These are phyloP conservation scores for Leptinotarsa lineolata DNA, from an alignment of 1,140 invertebrate species.

Conservation along the genomic window DNA sequence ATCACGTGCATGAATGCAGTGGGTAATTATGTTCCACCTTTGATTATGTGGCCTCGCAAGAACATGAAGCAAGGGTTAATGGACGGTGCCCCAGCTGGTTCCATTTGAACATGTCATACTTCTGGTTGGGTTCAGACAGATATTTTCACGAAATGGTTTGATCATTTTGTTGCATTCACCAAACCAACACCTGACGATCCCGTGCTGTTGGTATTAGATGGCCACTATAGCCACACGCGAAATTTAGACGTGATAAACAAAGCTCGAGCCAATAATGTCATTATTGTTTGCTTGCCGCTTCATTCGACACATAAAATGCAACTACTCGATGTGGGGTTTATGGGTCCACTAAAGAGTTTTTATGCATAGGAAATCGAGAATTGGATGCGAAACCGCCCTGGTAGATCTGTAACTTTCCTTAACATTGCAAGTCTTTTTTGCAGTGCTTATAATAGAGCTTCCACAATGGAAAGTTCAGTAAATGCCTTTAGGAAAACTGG, in stretches of 20 bases:
- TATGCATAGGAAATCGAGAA: too few species aligned
- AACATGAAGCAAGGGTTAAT: background rate
- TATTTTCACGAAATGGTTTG: slow-evolving; percentile 39
- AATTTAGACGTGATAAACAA: slow-evolving; percentile 22
- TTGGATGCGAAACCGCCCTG: too few species aligned
- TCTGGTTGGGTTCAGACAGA: slow-evolving; percentile 39
- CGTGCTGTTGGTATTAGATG: slow-evolving; percentile 42
- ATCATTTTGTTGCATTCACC: slow-evolving; percentile 38
- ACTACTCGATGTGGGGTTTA: background rate
- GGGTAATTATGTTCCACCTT: background rate
- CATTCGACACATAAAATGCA: slow-evolving; percentile 15
- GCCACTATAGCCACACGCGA: slow-evolving; percentile 34
- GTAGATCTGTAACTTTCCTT: too few species aligned
- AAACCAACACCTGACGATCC: slow-evolving; percentile 33
- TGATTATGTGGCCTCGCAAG: background rate
- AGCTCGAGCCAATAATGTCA: slow-evolving; percentile 23
- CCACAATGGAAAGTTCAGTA: too few species aligned
- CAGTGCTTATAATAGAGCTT: too few species aligned
- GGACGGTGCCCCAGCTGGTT: slow-evolving; percentile 40
- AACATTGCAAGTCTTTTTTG: too few species aligned
- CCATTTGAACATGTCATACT: slow-evolving; percentile 44
- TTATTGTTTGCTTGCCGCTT: slow-evolving; percentile 16
- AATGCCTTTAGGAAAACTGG: too few species aligned
- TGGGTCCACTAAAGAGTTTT: background rate
- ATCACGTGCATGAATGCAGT: background rate